Evolutionary conservation across 2,113 vertebrate species (phyloP).

Genomic region (Numida meleagris): DNA sequence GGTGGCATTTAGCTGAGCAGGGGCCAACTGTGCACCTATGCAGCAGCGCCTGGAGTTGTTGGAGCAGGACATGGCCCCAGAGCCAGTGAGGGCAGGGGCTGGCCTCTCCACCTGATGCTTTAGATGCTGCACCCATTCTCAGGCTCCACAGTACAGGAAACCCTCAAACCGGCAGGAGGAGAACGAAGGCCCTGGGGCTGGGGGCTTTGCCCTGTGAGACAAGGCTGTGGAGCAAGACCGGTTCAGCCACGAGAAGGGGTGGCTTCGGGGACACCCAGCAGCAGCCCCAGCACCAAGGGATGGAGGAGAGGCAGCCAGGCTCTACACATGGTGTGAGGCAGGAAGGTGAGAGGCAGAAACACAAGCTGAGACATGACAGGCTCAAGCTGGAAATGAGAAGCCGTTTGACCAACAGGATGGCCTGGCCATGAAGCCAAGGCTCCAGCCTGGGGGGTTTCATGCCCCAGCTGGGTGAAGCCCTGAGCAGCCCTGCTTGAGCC

Average conservation of each 20-base stretch:
- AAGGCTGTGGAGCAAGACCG: too few relatives aligned
- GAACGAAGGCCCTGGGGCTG: background rate
- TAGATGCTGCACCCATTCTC: background rate
- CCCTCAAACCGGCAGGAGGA: accelerated
- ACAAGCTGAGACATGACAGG: background rate
- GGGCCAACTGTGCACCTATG: accelerated
- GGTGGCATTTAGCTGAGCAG: background rate
- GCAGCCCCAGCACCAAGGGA: background rate
- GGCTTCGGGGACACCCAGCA: background rate
- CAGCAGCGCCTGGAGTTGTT: accelerated
- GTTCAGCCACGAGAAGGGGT: accelerated
- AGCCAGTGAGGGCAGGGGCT: background rate
- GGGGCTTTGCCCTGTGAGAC: accelerated
- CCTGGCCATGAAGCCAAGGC: accelerated
- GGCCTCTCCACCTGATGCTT: background rate
- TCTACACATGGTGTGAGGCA: background rate
- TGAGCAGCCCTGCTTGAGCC: background rate
- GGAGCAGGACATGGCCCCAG: background rate
- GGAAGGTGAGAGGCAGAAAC: background rate
- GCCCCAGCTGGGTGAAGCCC: accelerated
- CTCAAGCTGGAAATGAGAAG: background rate
- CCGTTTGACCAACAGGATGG: accelerated
- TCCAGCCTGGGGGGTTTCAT: background rate
- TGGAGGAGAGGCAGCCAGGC: accelerated
- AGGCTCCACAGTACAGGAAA: background rate